Percentiles rank a stretch among this genome's conserved stretches.
Conservation (phyloP, 2,797 vertebrate genomes). For the Pangasius mekongensis region DNA sequence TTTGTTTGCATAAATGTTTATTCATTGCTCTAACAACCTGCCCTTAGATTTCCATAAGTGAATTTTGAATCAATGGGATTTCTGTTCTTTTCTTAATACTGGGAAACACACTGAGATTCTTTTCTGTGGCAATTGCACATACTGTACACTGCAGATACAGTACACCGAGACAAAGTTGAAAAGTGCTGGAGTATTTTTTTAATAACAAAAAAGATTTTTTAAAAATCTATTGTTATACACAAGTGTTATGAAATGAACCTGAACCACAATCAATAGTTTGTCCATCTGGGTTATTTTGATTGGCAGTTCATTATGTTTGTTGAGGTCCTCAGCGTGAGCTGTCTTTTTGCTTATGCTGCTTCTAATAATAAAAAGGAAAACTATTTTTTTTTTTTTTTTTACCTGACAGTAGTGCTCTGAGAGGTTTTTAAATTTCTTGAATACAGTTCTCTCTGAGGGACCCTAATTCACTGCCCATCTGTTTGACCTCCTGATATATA, state of each 20-base stretch:
- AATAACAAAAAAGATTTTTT: neutral
- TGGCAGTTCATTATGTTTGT: neutral
- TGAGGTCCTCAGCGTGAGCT: neutral
- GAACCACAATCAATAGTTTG: neutral
- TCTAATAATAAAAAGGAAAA: neutral
- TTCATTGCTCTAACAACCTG: conserved; percentile 6
- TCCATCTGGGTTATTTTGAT: neutral
- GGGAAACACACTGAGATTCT: neutral
- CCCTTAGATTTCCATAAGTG: conserved; percentile 14
- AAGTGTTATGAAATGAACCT: neutral
- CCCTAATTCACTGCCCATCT: conserved; percentile 7
- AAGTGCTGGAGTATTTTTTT: neutral
- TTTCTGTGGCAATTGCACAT: neutral
- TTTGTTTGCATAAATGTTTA: neutral
- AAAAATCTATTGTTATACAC: neutral
- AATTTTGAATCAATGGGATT: neutral
- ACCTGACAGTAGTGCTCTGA: neutral
- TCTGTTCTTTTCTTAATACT: neutral
- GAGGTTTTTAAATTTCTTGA: neutral
- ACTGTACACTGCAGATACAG: neutral
- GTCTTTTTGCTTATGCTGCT: neutral
- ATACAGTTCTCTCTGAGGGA: neutral
- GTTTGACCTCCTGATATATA: conserved; percentile 25
- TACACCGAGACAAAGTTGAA: neutral
- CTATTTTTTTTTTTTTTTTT: neutral